These are phyloP conservation scores for Enteromius paludinosus DNA, from an alignment of 2,797 vertebrate species.

Conservation along the genomic window DNA sequence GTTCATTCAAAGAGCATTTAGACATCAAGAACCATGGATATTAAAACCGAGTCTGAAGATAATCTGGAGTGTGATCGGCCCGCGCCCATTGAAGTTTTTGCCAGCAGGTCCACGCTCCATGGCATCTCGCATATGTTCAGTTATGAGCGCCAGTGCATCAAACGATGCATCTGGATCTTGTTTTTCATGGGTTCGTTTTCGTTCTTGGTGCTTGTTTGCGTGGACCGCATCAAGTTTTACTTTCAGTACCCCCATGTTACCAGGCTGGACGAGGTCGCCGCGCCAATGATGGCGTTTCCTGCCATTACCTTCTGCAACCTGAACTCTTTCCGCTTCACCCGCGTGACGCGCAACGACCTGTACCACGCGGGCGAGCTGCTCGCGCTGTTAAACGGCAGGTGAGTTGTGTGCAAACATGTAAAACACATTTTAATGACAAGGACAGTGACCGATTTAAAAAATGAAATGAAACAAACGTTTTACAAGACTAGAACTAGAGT, in stretches of 20 bases:
- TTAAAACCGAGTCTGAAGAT: constrained; percentile 91
- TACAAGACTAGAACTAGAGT: not conserved
- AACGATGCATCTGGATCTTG: constrained; percentile 91
- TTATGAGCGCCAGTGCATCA: constrained; percentile 90
- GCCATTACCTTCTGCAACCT: constrained; percentile 98
- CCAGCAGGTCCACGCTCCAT: constrained; percentile 96
- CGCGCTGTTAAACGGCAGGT: constrained; percentile 96
- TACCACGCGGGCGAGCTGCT: constrained; percentile 97
- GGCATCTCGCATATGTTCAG: constrained; percentile 99
- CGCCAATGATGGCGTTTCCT: constrained; percentile 87
- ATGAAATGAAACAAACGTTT: not conserved
- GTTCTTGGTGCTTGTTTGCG: constrained; percentile 89
- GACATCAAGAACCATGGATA: constrained; percentile 83
- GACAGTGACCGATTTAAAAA: not conserved
- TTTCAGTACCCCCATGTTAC: constrained; percentile 97
- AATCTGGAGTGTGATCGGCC: constrained; percentile 85
- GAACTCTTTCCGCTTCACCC: constrained; percentile 96
- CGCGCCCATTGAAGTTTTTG: constrained; percentile 93
- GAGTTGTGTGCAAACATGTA: constrained; percentile 52
- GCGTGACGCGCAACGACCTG: constrained; percentile 96
- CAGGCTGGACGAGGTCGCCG: constrained; percentile 94
- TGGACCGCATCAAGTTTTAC: constrained; percentile 94
- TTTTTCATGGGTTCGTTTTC: constrained; percentile 93
- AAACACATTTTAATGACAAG: not conserved
- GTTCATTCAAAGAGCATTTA: not conserved